Evolutionary conservation across 2,888 invertebrate species (phyloP), one percentile per base, ranked within the genome.

Genomic region (Caenorhabditis sulstoni): DNA sequence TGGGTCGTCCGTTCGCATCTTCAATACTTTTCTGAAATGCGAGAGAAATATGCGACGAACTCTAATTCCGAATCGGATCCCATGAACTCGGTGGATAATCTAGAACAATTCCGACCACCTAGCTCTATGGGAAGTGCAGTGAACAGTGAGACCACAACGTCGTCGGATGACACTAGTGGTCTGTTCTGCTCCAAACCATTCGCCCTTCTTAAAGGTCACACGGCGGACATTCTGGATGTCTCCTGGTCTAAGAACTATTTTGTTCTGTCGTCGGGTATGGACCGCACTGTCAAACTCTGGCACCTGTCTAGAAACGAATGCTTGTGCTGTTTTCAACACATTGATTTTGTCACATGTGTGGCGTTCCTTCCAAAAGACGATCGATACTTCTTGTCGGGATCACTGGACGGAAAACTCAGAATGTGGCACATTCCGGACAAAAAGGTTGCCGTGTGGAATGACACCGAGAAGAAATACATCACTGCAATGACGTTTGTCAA

Each of bases 341-440:
- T 97, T 82, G 98, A 99, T 92, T 98, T 98, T 91, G 98, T 99
- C 65, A 98, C 99, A 0, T 97, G 98, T 0, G 97, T 99, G 87
- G 97, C 96, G 65, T 99, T 99, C 91, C 97, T 99, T 92, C 99
- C 99, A 0, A 93, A 95, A 92, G 93, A 93, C 90, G 93, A 93
- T 87, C 90, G 93, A n/a, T 93, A 97, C 91, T 99, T 99, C 91
- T 92, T 99, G 41, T 97, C 97, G 76, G 99, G 99, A 16, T 97
- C 97, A 20, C 92, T 99, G 55, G 99, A 99, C 91, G 98, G 99
- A 1, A 99, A 98, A 92, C 92, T 99, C 59, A 93, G 99, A n/a
- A 92, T 99, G 8, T 99, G 99, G 99, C 97, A 98, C 91, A 99
- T 99, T 90, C 97, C 98, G 0, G 98, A 99, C 91, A 99, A 99